Evolutionary conservation across 2,113 vertebrate species (phyloP), one percentile per base, ranked within the genome.

Genomic region (Rhinolophus sinicus): DNA sequence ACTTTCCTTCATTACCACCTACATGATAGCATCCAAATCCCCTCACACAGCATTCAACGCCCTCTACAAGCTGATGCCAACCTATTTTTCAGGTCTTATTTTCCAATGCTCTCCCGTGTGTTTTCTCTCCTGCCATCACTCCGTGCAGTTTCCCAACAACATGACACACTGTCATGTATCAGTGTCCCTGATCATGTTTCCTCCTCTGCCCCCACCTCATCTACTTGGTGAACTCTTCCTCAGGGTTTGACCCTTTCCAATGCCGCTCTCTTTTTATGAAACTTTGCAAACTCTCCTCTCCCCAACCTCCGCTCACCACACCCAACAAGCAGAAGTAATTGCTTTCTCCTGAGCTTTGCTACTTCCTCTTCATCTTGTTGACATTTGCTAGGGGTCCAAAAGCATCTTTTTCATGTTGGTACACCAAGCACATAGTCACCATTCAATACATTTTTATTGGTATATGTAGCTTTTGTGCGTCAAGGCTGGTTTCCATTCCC

Each of bases 71-170:
- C 18, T 38, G 11, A n/a, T 19, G 9, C 47, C 56, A 35, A 16
- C 35, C 62, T 52, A 3, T 0, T 77, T 62, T 38, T 40, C 10
- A 64, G 50, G 2, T 5, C 28, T 58, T 5, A 38, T 8, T 60
- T 60, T 21, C 47, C 44, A 78, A 72, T 3, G 24, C 12, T 16
- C 2, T 22, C 33, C 24, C 5, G 0, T 24, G 4, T n/a, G 14
- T 64, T 58, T 93, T 58, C 38, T 10, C 13, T 50, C 80, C 65
- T n/a, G 2, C 47, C 1, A 2, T 26, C 40, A 38, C 21, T 6
- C 28, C 1, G 2, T 11, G 26, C 6, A 35, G 60, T 52, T 18
- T 47, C 52, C 81, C 52, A n/a, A 2, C 0, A 0, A 16, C 14
- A 2, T 2, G 47, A 14, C 4, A 18, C 18, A 52, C n/a, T 13